phyloP scores from a whole-genome alignment of 2,797 vertebrate genomes.

The Pagetopsis macropterus region DNA sequence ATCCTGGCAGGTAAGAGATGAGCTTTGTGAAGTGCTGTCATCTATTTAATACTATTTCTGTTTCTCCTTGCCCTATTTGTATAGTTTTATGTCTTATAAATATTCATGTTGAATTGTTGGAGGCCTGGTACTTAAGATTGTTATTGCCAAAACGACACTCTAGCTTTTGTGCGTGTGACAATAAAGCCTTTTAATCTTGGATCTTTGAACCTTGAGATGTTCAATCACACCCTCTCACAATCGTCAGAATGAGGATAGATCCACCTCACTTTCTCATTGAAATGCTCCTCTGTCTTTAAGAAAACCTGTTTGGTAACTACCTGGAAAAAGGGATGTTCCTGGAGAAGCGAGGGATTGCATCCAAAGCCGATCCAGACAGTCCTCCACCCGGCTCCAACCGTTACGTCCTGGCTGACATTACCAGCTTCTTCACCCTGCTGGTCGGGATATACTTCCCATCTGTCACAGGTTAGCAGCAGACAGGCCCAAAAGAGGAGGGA shows the following conservation, averaged over 20 bases:
- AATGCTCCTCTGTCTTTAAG: slow-evolving; percentile 68
- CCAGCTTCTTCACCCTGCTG: slow-evolving; percentile 96
- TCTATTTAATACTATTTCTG: too few relatives aligned
- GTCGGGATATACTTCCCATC: slow-evolving; percentile 99
- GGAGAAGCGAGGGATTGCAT: slow-evolving; percentile 86
- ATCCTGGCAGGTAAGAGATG: slow-evolving; percentile 89
- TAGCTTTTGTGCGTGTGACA: too few relatives aligned
- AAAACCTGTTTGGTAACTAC: slow-evolving; percentile 94
- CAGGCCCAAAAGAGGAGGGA: not conserved
- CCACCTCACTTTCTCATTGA: not conserved
- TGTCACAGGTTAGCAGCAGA: slow-evolving; percentile 89
- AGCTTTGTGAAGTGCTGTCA: too few relatives aligned
- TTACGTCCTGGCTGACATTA: slow-evolving; percentile 95
- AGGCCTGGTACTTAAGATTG: too few relatives aligned
- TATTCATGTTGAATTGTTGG: too few relatives aligned
- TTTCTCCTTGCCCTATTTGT: too few relatives aligned
- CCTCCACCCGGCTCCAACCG: slow-evolving; percentile 84
- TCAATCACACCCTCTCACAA: not conserved
- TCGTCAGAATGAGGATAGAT: not conserved
- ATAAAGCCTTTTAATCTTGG: too few relatives aligned
- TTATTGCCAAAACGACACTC: too few relatives aligned
- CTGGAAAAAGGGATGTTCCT: slow-evolving; percentile 90
- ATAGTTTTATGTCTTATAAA: too few relatives aligned
- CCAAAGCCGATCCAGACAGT: slow-evolving; percentile 74
- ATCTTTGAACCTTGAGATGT: not conserved